Conservation (phyloP, 2,113 vertebrate genomes). For the Thunnus maccoyii region DNA sequence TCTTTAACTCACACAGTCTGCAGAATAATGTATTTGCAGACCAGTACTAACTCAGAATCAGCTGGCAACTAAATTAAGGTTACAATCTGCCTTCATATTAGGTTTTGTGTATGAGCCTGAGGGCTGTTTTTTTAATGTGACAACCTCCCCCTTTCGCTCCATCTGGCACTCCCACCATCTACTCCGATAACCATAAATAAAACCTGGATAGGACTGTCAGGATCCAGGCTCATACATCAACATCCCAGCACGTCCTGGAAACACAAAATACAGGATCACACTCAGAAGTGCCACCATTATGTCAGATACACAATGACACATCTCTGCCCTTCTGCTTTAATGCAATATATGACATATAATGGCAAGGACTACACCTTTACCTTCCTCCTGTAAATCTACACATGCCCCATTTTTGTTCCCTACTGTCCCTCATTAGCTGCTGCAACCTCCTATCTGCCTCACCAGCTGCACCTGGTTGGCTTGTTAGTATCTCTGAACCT, state of each 20-base stretch:
- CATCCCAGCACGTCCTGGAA: not conserved
- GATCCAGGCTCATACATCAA: conserved; percentile 34
- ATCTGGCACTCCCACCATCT: conserved; percentile 15
- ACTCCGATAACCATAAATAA: conserved; percentile 30
- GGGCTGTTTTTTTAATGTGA: conserved; percentile 29
- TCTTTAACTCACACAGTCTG: not conserved
- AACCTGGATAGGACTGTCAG: conserved; percentile 4
- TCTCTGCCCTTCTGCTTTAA: not conserved
- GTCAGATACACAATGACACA: not conserved
- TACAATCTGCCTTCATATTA: not conserved
- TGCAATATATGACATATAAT: not conserved
- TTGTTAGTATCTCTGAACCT: conserved; percentile 29
- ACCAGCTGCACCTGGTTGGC: conserved; percentile 42
- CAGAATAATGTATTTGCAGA: not conserved
- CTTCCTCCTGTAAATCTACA: not conserved
- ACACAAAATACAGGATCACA: conserved; percentile 8
- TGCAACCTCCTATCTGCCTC: conserved; percentile 31
- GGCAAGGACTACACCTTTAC: not conserved
- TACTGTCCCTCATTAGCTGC: conserved; percentile 11
- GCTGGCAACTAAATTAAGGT: not conserved
- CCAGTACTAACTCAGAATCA: not conserved
- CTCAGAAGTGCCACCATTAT: not conserved
- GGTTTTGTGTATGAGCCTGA: not conserved
- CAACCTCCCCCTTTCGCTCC: not conserved
- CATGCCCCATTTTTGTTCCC: not conserved